phyloP scores from a whole-genome alignment of 2,113 vertebrate genomes.

The Synodontis membranacea region DNA sequence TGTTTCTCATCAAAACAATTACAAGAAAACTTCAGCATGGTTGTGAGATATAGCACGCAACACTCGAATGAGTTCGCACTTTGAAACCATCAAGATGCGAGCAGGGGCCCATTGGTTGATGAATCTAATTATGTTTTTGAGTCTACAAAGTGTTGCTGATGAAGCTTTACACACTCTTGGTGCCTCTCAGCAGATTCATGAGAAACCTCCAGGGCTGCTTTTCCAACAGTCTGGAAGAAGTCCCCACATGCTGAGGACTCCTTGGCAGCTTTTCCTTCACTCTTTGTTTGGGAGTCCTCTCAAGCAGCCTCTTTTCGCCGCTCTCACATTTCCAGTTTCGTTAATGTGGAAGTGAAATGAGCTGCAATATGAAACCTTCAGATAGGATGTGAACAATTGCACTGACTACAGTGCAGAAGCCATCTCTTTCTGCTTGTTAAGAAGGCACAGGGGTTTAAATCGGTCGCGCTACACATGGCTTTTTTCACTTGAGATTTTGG shows the following conservation, averaged over 20 bases:
- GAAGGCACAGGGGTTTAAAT: neutral
- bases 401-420: neutral
- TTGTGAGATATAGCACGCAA: neutral
- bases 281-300: neutral
- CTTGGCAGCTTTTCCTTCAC: conserved; percentile 10
- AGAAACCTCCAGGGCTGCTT: conserved; percentile 5
- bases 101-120: neutral
- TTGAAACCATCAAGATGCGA: conserved; percentile 4
- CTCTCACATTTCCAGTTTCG: neutral
- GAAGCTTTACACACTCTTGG: conserved; percentile 18
- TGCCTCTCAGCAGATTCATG: conserved; percentile 2
- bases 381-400: neutral
- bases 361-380: neutral
- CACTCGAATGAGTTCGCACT: neutral
- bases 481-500: neutral
- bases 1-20: conserved; percentile 15
- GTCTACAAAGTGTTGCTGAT: neutral
- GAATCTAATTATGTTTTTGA: neutral
- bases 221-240: conserved; percentile 2
- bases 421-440: neutral
- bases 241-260: neutral
- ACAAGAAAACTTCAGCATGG: neutral
- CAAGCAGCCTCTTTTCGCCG: neutral
- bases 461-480: neutral
- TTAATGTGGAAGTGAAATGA: neutral